Evolutionary conservation across 2,797 vertebrate species (phyloP).

Genomic region (Xenopus petersii): DNA sequence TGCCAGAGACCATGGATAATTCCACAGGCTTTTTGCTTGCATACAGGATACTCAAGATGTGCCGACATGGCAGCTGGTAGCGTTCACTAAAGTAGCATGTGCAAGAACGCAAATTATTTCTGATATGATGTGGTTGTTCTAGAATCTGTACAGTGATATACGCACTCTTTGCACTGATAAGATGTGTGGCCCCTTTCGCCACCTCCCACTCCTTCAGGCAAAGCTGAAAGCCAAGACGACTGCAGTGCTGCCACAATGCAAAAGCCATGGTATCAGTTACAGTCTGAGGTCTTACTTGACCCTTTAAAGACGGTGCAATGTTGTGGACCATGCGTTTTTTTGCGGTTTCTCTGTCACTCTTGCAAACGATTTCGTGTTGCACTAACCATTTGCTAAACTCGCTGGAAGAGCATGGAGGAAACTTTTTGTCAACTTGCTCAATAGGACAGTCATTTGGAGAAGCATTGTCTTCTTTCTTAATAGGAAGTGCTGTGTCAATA

Average conservation of each 20-base stretch:
- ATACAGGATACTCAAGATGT: slow-evolving; percentile 58
- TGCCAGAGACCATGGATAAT: slow-evolving; percentile 55
- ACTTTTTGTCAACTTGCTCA: not conserved
- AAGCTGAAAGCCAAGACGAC: slow-evolving; percentile 54
- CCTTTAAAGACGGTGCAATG: not conserved
- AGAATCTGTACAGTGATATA: slow-evolving; percentile 53
- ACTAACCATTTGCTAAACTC: not conserved
- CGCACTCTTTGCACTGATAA: slow-evolving; percentile 39
- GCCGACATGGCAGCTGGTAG: slow-evolving; percentile 59
- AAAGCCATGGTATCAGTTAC: slow-evolving; percentile 47
- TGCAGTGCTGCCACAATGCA: slow-evolving; percentile 50
- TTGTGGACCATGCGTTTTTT: not conserved
- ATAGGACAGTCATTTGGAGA: not conserved
- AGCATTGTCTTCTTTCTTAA: not conserved
- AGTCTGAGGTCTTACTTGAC: not conserved
- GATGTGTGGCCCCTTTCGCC: slow-evolving; percentile 56
- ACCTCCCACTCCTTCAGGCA: slow-evolving; percentile 59
- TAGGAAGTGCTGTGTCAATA: not conserved
- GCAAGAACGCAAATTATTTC: slow-evolving; percentile 53
- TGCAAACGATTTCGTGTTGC: not conserved
- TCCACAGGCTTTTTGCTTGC: slow-evolving; percentile 49
- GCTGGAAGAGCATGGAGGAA: not conserved
- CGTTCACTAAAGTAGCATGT: slow-evolving; percentile 56
- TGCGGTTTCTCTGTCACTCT: not conserved
- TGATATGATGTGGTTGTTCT: slow-evolving; percentile 57